A percentile compares a stretch with the other conserved stretches of the same genome.
Evolutionary conservation across 2,888 invertebrate species (phyloP).

Genomic region (Leptopilina drosophilae): DNA sequence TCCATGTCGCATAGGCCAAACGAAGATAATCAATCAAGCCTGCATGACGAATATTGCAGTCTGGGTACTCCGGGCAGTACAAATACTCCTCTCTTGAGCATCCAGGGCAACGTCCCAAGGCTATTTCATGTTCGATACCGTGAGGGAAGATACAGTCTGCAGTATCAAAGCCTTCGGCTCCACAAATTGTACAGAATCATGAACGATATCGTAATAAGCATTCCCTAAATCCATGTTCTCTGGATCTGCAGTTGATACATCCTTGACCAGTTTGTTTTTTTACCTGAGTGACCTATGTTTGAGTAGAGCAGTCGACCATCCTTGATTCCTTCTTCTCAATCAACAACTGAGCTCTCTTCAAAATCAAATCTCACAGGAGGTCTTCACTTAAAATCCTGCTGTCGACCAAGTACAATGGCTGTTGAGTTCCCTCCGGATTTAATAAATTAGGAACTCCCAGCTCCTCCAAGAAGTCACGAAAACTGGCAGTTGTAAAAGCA

Average conservation of each 20-base stretch:
- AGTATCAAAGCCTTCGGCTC: neutral
- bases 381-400: no score
- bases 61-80: constrained; percentile 48
- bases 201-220: constrained; percentile 41
- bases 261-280: constrained; percentile 37
- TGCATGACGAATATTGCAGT: constrained; percentile 48
- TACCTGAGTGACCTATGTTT: constrained; percentile 26
- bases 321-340: constrained; percentile 8
- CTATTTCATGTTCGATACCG: neutral
- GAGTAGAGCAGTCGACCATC: constrained; percentile 29
- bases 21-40: constrained; percentile 48
- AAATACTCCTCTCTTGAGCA: constrained; percentile 34
- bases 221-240: neutral
- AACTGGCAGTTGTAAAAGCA: no score
- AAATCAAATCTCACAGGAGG: constrained; percentile 14
- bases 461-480: no score
- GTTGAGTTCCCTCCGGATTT: no score
- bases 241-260: constrained; percentile 47
- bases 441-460: no score
- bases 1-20: constrained; percentile 49
- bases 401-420: no score
- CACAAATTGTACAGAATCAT: neutral
- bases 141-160: neutral
- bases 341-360: neutral
- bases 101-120: constrained; percentile 4